Evolutionary conservation across 2,113 vertebrate species (phyloP), one percentile per base, ranked within the genome.

Genomic region (Colossoma macropomum): DNA sequence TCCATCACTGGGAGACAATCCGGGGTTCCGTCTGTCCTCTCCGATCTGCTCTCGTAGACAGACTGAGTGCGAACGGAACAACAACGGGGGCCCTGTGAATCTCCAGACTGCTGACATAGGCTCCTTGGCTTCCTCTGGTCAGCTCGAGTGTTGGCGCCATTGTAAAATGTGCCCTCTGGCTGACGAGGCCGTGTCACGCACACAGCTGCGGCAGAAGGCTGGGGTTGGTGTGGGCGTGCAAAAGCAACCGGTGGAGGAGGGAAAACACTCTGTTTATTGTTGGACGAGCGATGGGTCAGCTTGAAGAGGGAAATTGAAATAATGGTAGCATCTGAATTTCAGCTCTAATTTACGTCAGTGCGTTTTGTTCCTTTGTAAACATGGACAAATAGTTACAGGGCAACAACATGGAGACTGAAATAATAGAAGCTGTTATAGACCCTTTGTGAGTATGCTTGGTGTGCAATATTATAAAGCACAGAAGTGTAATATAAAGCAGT

Each of bases 51-150:
- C 66, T 72, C 21, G 27, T 45, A 77, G 76, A 87, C 79, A 70
- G 70, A 59, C 79, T 12, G 79, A 78, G 82, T 81, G 78, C 80
- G 79, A 86, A 84, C 32, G 25, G 32, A 81, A 70, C 50, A 84
- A 81, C 32, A 56, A 62, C 15, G 25, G 77, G 54, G 82, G 60
- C 66, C 75, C 69, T 7, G 69, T 56, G 75, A 78, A 75, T 13
- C 73, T 75, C 54, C 62, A 79, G 86, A 87, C 70, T 85, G 86
- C 86, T 87, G 83, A 87, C 79, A 74, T 79, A 87, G 83, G 83
- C 83, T 75, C 74, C 79, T 81, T 75, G 23, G 62, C 78, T 30
- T 81, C 50, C 45, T 56, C 68, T 56, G 75, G 82, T 81, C 82
- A 81, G 79, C 69, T 72, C 19, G 41, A 71, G 79, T 71, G 70